Evolutionary conservation across 2,888 invertebrate species (phyloP).

Genomic region (Lithophane socia): DNA sequence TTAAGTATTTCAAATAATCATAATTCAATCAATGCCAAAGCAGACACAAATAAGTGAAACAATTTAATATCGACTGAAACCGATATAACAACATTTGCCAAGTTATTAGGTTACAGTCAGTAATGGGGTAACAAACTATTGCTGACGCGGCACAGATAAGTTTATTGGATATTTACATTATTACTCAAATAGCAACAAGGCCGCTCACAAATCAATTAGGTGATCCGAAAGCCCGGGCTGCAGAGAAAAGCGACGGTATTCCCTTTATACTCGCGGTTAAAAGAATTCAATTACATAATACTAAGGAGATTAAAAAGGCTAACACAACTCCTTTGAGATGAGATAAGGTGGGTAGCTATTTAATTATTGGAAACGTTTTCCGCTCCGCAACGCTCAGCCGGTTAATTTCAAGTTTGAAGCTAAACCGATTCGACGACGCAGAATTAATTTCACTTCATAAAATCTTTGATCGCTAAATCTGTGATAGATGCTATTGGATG

Average conservation of each 20-base stretch:
- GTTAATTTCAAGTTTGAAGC: constrained; percentile 74
- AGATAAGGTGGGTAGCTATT: constrained; percentile 81
- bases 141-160: constrained; percentile 50
- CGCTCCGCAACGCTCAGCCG: constrained; percentile 68
- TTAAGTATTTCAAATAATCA: background rate
- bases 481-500: constrained; percentile 49
- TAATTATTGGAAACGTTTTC: constrained; percentile 82
- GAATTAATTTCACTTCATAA: constrained; percentile 71
- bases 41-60: constrained; percentile 24
- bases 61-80: constrained; percentile 35
- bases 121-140: constrained; percentile 56
- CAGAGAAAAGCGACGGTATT: constrained; percentile 85
- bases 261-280: constrained; percentile 86
- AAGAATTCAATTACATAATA: constrained; percentile 89
- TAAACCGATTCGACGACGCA: constrained; percentile 67
- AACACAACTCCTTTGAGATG: constrained; percentile 85
- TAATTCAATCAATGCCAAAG: background rate
- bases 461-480: constrained; percentile 67
- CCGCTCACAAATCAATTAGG: constrained; percentile 82
- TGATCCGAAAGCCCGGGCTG: constrained; percentile 81
- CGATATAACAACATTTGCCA: constrained; percentile 47
- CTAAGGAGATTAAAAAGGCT: constrained; percentile 87
- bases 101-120: constrained; percentile 49
- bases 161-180: constrained; percentile 69
- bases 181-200: constrained; percentile 77